Evolutionary conservation across 2,113 vertebrate genomes (phyloP).

Genomic region (Orthonyx spaldingii): DNA sequence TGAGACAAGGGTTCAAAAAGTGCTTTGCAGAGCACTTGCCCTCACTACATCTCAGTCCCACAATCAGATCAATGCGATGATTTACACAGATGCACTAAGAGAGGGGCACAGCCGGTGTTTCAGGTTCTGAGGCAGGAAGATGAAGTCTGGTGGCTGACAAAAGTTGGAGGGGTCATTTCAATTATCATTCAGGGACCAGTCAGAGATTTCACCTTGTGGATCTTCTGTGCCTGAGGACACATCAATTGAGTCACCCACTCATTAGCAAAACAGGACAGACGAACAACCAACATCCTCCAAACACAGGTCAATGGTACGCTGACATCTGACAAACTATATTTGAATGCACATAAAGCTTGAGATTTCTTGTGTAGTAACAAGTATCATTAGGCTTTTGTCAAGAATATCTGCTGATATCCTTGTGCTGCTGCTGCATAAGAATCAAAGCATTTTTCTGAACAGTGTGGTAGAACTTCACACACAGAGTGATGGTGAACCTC

Average conservation of each 20-base stretch:
- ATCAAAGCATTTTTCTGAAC: not conserved
- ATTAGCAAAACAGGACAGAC: not conserved
- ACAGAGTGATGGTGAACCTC: not conserved
- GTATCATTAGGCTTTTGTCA: not conserved
- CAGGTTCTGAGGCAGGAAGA: not conserved
- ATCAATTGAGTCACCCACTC: not conserved
- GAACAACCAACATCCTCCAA: not conserved
- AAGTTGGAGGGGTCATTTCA: not conserved
- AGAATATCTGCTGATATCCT: not conserved
- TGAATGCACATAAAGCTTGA: not conserved
- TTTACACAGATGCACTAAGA: not conserved
- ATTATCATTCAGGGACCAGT: not conserved
- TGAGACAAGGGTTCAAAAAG: not conserved
- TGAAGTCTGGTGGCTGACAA: not conserved
- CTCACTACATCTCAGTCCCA: not conserved
- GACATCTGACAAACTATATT: not conserved
- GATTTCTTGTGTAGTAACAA: not conserved
- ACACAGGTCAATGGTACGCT: not conserved
- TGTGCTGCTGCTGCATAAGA: not conserved
- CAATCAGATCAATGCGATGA: accelerated
- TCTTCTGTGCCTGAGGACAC: not conserved
- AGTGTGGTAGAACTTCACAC: not conserved
- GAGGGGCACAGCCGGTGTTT: accelerated
- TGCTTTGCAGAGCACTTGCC: not conserved
- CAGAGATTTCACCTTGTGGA: not conserved